Evolutionary conservation across 1,140 invertebrate genomes (phyloP), one percentile per base, ranked within the genome.

Genomic region (Melitaea cinxia): DNA sequence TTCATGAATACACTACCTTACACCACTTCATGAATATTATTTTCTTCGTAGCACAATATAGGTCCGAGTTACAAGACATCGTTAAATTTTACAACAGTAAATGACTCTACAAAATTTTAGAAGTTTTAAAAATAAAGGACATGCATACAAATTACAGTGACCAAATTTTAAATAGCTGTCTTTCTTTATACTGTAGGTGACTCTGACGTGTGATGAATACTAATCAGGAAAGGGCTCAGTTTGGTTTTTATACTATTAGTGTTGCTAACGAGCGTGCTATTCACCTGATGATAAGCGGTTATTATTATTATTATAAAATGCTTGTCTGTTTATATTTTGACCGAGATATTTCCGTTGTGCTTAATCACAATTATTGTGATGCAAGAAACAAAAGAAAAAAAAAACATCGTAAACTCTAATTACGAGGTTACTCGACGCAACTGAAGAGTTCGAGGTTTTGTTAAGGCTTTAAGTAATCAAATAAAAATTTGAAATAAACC

Each of bases 381-480:
- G 37, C 14, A 15, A 14, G 6, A 39, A n/a, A n/a, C n/a, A n/a
- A n/a, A n/a, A n/a, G n/a, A n/a, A n/a, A n/a, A n/a, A n/a, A n/a
- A n/a, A n/a, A n/a, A 24, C 42, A n/a, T 17, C 17, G n/a, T 1
- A 17, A 17, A n/a, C 21, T 21, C 9, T 47, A 47, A 23, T 23
- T 47, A 23, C 42, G 21, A 47, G 42, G 42, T 23, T 47, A 12
- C 10, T 21, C 23, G 4, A 12, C 19, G 15, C 9, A 47, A n/a
- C 5, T 47, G 42, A 47, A 47, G 42, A 47, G 9, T 47, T 47
- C 42, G 23, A 47, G 42, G 42, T 47, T n/a, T 19, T 3, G 42
- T 24, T 47, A 23, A 47, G 21, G 21, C 10, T 47, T 12, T 4
- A n/a, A n/a, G 23, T 23, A 47, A 6, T 47, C 23, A 10, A 4